Base-by-base conservation (phyloP, 2,113 vertebrate genomes). In the Dipodomys ordii region DNA sequence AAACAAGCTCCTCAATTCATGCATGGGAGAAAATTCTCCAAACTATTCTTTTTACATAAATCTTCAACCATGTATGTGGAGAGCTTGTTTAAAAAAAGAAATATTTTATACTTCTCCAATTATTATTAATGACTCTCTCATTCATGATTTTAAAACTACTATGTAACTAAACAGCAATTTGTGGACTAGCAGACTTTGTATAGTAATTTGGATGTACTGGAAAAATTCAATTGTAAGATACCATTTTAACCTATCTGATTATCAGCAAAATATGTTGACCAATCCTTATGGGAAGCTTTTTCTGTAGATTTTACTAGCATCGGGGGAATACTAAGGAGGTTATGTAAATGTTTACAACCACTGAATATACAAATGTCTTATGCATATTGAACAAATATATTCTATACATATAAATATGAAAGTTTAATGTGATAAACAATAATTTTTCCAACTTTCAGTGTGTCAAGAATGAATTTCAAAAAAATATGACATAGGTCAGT, bases 91-190 rank as follows among this genome's bases (percentile, higher is more conserved):
- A 97, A 94, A 94, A 94, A 71, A 88, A 95, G 94, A 96, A 84
- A 2, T 84, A 84, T 86, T 97, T 93, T 97, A 68, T 89, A 92
- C 77, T 96, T 89, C 69, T 77, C 28, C 11, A 79, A 76, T 95
- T 97, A 90, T 85, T 97, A 97, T 81, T 95, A 96, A 97, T 97
- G 85, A 72, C 93, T 91, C 90, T 86, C 72, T 95, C 96, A 96
- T 96, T 98, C 83, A 96, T 78, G 97, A 93, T 95, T 98, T 97
- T 96, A 84, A 96, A 92, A 93, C 88, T 57, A 79, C 73, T 97
- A 73, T 92, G 65, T 96, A 6, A 96, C 71, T 95, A 96, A 97
- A 97, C 94, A 89, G 46, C 64, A 95, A 49, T 93, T 93, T 97
- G 94, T 95, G 83, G 44, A 85, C 53, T 93, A 96, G 94, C 90